These are phyloP conservation scores for Sitobion miscanthi DNA, from an alignment of 1,140 invertebrate genomes.

Conservation along the genomic window DNA sequence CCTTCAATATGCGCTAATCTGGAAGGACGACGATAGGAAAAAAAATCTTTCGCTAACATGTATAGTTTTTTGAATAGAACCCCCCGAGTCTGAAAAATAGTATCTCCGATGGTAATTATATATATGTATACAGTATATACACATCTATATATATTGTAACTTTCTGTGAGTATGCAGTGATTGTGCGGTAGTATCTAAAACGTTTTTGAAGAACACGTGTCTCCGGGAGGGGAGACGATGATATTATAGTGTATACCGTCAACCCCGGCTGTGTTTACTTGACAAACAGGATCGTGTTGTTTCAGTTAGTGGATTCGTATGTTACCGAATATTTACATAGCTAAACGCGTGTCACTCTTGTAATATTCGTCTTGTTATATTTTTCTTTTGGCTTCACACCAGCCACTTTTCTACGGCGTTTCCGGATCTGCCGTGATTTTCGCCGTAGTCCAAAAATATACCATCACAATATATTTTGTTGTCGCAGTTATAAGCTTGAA, in stretches of 20 bases:
- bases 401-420: conserved; percentile 18
- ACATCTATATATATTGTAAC: neutral
- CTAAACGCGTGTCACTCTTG: conserved; percentile 46
- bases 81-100: conserved; percentile 16
- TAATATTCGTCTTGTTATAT: conserved; percentile 44
- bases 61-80: neutral
- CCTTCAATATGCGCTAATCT: neutral
- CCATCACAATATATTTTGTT: neutral
- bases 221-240: conserved; percentile 28
- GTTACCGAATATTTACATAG: conserved; percentile 51
- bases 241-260: conserved; percentile 26
- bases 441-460: neutral
- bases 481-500: neutral
- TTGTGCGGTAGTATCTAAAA: conserved; percentile 22
- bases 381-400: conserved; percentile 43
- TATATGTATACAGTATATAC: neutral
- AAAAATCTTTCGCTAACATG: conserved; percentile 6
- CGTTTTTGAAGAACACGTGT: conserved; percentile 53
- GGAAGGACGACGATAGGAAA: neutral
- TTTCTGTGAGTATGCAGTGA: neutral
- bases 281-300: conserved; percentile 49
- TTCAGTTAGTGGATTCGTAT: conserved; percentile 47
- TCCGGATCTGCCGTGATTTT: neutral
- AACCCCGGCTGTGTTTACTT: conserved; percentile 35
- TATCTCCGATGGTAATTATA: neutral